phyloP scores from a whole-genome alignment of 2,888 invertebrate species.

The Philonicus albiceps region DNA sequence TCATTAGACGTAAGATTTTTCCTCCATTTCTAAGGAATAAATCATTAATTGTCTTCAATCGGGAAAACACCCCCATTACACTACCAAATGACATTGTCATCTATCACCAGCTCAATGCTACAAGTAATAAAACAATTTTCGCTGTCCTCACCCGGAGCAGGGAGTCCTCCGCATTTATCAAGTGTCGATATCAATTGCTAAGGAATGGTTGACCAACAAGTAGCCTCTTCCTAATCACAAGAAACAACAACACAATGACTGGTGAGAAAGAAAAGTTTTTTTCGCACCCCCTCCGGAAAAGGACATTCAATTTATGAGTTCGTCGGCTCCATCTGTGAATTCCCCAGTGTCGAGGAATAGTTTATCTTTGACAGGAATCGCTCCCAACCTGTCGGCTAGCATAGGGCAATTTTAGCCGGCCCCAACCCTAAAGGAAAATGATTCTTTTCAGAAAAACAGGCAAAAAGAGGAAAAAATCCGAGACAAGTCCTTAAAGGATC shows the following conservation, averaged over 20 bases:
- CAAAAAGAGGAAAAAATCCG: neutral
- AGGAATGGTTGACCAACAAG: conserved; percentile 42
- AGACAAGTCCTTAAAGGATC: conserved; percentile 29
- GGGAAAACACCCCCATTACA: neutral
- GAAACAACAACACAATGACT: conserved; percentile 25
- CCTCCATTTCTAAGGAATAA: neutral
- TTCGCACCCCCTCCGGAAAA: conserved; percentile 20
- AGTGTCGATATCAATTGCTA: conserved; percentile 37
- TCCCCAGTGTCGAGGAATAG: conserved; percentile 40
- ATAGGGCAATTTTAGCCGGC: conserved; percentile 30
- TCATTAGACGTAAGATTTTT: neutral
- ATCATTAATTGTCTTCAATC: neutral
- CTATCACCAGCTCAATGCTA: neutral
- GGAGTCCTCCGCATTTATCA: conserved; percentile 20
- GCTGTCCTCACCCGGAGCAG: neutral
- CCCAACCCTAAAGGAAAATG: conserved; percentile 27
- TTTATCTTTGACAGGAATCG: conserved; percentile 44
- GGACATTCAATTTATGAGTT: conserved; percentile 46
- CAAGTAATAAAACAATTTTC: neutral
- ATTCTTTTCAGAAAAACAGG: neutral
- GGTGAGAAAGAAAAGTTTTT: conserved; percentile 3
- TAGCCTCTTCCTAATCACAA: conserved; percentile 38
- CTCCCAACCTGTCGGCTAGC: conserved; percentile 39
- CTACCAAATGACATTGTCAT: neutral
- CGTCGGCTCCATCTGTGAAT: conserved; percentile 37